Percentiles rank a stretch among this genome's conserved stretches.
phyloP scores from a whole-genome alignment of 2,113 vertebrate genomes.

The Hippopotamus amphibius region DNA sequence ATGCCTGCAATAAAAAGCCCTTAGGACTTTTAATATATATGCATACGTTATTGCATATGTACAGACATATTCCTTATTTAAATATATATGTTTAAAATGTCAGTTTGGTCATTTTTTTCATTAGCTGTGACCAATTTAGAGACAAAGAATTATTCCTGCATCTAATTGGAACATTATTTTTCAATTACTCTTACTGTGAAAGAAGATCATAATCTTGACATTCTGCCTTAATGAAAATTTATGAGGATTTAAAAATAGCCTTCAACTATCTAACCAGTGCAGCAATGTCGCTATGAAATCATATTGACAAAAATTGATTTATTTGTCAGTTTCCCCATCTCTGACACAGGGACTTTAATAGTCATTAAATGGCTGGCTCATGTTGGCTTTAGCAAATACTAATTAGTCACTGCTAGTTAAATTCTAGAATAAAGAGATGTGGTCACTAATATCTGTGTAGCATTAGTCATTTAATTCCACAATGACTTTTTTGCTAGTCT shows the following conservation, averaged over 20 bases:
- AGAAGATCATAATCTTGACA: constrained; percentile 13
- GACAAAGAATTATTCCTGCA: background rate
- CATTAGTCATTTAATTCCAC: background rate
- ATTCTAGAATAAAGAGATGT: background rate
- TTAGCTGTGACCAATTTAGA: background rate
- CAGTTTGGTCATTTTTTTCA: background rate
- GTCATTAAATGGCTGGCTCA: background rate
- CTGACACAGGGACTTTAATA: background rate
- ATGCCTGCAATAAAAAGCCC: background rate
- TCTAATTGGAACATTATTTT: constrained; percentile 42
- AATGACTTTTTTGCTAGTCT: background rate
- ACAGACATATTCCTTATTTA: background rate
- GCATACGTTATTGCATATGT: background rate
- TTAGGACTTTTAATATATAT: background rate
- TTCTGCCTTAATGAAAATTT: background rate
- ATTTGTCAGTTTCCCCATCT: background rate
- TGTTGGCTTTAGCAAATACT: background rate
- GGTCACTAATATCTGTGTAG: background rate
- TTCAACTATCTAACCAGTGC: background rate
- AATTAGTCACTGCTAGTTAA: background rate
- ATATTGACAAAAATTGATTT: background rate
- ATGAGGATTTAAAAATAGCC: constrained; percentile 30
- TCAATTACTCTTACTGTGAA: background rate
- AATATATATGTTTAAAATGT: background rate
- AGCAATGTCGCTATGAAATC: background rate